Conservation (phyloP, 2,888 invertebrate species). For the Lepidochrysops patricia region DNA sequence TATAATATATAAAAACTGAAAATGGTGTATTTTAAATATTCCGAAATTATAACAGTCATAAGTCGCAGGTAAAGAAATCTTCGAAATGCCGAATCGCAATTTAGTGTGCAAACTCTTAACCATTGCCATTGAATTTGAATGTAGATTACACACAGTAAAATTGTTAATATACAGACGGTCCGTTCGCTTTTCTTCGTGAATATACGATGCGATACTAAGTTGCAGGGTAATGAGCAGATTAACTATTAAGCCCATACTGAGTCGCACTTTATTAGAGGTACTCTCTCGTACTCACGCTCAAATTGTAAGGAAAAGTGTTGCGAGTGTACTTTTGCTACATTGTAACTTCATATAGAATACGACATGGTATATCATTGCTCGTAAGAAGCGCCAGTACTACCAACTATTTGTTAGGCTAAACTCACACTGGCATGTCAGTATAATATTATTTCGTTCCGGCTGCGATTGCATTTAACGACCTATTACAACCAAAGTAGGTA, state of each 20-base stretch:
- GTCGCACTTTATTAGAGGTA: constrained; percentile 11
- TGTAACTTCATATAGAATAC: background rate
- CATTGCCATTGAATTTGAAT: background rate
- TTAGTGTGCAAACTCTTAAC: background rate
- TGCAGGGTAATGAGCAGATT: constrained; percentile 22
- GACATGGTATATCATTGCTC: background rate
- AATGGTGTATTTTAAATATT: no score
- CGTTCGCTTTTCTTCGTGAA: constrained; percentile 14
- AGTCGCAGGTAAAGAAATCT: no score
- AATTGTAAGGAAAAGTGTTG: constrained; percentile 29
- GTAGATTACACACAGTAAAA: constrained; percentile 5
- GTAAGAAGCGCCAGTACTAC: background rate
- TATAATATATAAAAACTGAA: no score
- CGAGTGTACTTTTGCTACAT: background rate
- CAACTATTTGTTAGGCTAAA: no score
- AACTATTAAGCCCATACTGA: constrained; percentile 6
- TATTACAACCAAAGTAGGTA: no score
- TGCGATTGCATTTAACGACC: no score
- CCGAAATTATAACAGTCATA: no score
- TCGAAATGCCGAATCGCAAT: background rate
- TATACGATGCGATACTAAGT: constrained; percentile 23
- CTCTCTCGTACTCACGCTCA: constrained; percentile 29
- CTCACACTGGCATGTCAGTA: no score
- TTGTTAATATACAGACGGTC: background rate
- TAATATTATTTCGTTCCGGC: no score